Evolutionary conservation across 1,140 invertebrate genomes (phyloP).

Genomic region (Monochamus saltuarius): DNA sequence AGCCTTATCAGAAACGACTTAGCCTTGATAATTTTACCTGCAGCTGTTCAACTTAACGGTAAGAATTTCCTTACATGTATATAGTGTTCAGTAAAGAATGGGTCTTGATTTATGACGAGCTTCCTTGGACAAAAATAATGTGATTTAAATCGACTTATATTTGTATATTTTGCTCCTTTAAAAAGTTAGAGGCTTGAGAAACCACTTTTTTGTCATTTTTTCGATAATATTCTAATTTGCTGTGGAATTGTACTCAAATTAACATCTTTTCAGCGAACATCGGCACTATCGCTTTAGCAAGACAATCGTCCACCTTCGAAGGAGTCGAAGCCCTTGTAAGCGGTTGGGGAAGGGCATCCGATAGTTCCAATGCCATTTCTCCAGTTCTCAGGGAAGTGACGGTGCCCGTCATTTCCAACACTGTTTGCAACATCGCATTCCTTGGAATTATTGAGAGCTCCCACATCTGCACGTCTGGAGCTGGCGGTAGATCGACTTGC

Average conservation of each 20-base stretch:
- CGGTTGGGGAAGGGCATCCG: slow-evolving; percentile 56
- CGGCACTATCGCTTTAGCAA: slow-evolving; percentile 52
- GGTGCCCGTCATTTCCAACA: slow-evolving; percentile 41
- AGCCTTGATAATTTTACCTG: slow-evolving; percentile 56
- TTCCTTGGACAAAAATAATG: no score
- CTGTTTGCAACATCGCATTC: slow-evolving; percentile 43
- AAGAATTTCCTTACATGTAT: slow-evolving; percentile 43
- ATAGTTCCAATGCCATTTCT: slow-evolving; percentile 42
- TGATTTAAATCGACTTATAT: no score
- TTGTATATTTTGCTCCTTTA: no score
- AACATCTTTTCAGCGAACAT: slow-evolving; percentile 58
- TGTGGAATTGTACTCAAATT: no score
- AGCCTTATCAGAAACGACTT: slow-evolving; percentile 56
- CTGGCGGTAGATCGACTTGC: slow-evolving; percentile 49
- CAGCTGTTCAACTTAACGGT: slow-evolving; percentile 55
- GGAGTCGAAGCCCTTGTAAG: slow-evolving; percentile 46
- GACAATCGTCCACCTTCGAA: slow-evolving; percentile 46
- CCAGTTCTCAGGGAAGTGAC: slow-evolving; percentile 42
- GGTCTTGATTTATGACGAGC: no score
- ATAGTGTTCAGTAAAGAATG: no score
- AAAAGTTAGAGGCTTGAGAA: no score
- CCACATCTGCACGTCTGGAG: slow-evolving; percentile 55
- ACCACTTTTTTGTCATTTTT: no score
- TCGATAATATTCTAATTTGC: no score
- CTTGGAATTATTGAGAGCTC: slow-evolving; percentile 47